These are phyloP conservation scores for Sinelater perroti DNA, from an alignment of 2,888 invertebrate species.

Conservation along the genomic window DNA sequence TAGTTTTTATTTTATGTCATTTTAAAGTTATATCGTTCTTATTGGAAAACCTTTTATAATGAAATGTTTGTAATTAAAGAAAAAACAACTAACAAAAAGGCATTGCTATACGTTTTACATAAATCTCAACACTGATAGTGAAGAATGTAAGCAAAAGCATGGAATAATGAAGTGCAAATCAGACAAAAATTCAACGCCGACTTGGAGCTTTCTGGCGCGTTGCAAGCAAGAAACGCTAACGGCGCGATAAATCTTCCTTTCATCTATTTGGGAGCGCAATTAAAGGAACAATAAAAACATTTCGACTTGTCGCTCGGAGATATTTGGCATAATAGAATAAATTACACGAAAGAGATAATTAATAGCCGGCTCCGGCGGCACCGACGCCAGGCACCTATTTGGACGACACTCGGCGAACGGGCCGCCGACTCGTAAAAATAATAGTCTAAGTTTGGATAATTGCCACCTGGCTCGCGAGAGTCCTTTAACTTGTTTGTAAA, in stretches of 20 bases:
- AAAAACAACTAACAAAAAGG: too few species aligned
- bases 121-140: too few species aligned
- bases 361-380: conserved; percentile 1
- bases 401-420: background rate
- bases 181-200: too few species aligned
- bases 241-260: conserved; percentile 14
- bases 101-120: too few species aligned
- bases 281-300: conserved; percentile 12
- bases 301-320: conserved; percentile 9
- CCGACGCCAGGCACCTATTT: conserved; percentile 1
- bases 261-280: conserved; percentile 14
- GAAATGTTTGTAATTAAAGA: too few species aligned
- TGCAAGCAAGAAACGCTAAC: too few species aligned
- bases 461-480: conserved; percentile 9
- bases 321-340: conserved; percentile 2
- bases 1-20: too few species aligned
- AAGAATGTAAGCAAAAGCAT: too few species aligned
- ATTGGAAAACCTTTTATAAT: too few species aligned
- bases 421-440: background rate
- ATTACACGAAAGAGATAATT: conserved; percentile 8
- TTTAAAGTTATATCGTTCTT: too few species aligned
- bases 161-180: too few species aligned
- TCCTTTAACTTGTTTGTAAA: background rate
- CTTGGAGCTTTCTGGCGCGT: too few species aligned
- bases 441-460: conserved; percentile 8